phyloP scores from a whole-genome alignment of 2,888 invertebrate genomes.

The Autographa gamma region DNA sequence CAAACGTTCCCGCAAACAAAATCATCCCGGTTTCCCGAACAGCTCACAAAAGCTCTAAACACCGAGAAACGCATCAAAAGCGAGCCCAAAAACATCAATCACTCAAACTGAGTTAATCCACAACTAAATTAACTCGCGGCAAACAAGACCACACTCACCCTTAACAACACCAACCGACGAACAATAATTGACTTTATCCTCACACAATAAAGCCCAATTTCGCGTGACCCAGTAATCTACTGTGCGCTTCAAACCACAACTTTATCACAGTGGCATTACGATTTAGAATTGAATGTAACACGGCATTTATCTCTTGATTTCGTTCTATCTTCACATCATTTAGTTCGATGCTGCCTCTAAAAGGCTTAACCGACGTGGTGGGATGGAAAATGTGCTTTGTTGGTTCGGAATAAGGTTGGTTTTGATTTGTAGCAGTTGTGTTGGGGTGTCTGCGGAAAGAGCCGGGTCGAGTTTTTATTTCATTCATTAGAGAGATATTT shows the following conservation, averaged over 20 bases:
- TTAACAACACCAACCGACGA: conserved; percentile 60
- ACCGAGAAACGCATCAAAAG: conserved; percentile 70
- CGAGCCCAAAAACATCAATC: conserved; percentile 84
- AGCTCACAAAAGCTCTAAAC: conserved; percentile 65
- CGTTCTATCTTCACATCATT: conserved; percentile 80
- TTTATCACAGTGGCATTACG: conserved; percentile 60
- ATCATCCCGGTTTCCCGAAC: conserved; percentile 41
- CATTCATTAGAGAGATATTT: conserved; percentile 77
- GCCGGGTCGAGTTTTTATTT: conserved; percentile 67
- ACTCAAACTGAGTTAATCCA: conserved; percentile 85
- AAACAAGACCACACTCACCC: conserved; percentile 75
- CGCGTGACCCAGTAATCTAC: conserved; percentile 34
- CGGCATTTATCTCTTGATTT: conserved; percentile 76
- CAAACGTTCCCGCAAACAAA: conserved; percentile 22
- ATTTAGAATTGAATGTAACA: conserved; percentile 68
- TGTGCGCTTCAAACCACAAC: conserved; percentile 53
- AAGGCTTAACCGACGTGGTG: conserved; percentile 57
- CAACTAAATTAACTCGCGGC: conserved; percentile 86
- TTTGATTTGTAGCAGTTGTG: conserved; percentile 42
- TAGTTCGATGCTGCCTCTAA: conserved; percentile 62
- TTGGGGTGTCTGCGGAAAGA: conserved; percentile 53
- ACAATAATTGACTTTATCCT: conserved; percentile 66
- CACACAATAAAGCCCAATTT: conserved; percentile 58
- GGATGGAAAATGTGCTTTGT: conserved; percentile 55
- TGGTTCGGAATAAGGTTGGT: conserved; percentile 37